Evolutionary conservation across 2,113 vertebrate genomes (phyloP), one percentile per base, ranked within the genome.

Genomic region (Nipponia nippon): DNA sequence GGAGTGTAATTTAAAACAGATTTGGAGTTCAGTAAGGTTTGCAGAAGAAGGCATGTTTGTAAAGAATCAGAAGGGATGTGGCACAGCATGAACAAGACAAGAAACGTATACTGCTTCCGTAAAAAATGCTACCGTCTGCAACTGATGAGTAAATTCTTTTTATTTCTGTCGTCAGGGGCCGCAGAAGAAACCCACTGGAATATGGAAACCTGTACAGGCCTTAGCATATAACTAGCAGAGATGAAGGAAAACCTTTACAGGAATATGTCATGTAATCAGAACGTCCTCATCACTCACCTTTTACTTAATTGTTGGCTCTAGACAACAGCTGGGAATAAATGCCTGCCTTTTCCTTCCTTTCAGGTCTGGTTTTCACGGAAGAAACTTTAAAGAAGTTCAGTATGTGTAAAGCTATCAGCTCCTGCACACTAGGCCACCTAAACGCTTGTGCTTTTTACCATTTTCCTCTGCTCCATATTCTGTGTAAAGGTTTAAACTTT

Each of bases 51-150:
- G n/a, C 75, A 22, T 65, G n/a, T 93, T 93, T 67, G 89, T 69
- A 61, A 96, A 75, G 89, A 82, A 85, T 72, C 58, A 61, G 81
- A 96, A 85, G 65, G 80, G 86, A 91, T 84, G 76, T 82, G 44
- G 89, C 91, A 85, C 72, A 82, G 80, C 86, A 27, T 76, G 81
- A 94, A 93, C 90, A 80, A 91, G 70, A 91, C 56, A 69, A 94
- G 78, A 96, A 95, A 85, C 65, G 25, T 61, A 23, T 11, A 65
- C 52, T 80, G 70, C 79, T 96, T 93, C 91, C 1, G 8, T 91
- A 79, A 95, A 93, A 83, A 91, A 32, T 0, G 9, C 36, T 72
- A 5, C 50, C 0, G 22, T 56, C 56, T 85, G 61, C 58, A 93
- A 30, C 30, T 40, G 73, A 79, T 93, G 85, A 91, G 85, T 86